Evolutionary conservation across 2,888 invertebrate genomes (phyloP).

Genomic region (Tetragnatha montana): DNA sequence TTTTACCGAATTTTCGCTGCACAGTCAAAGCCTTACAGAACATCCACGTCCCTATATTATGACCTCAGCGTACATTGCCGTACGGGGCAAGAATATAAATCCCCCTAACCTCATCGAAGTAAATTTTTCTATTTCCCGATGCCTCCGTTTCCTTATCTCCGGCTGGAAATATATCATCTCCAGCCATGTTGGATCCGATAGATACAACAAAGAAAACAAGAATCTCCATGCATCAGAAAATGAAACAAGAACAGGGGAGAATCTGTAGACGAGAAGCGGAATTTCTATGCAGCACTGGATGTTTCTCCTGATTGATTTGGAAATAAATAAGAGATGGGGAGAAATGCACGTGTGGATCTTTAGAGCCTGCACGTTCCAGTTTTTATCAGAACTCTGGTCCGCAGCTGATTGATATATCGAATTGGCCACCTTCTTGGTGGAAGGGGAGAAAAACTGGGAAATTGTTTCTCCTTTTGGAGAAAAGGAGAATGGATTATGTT

Average conservation of each 20-base stretch:
- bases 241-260: constrained; percentile 5
- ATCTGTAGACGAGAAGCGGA: constrained; percentile 6
- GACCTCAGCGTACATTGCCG: background rate
- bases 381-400: constrained; percentile 21
- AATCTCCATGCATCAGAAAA: constrained; percentile 9
- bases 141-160: background rate
- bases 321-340: constrained; percentile 23
- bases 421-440: constrained; percentile 15
- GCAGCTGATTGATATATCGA: constrained; percentile 39
- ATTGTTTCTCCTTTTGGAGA: constrained; percentile 1
- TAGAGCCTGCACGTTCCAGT: constrained; percentile 40
- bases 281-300: constrained; percentile 40
- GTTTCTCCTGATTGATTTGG: constrained; percentile 37
- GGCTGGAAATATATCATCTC: background rate
- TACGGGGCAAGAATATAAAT: background rate
- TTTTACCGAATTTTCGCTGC: no score
- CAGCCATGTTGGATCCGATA: background rate
- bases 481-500: constrained; percentile 13
- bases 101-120: background rate
- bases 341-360: constrained; percentile 13
- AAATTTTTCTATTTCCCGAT: background rate
- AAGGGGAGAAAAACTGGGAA: constrained; percentile 18
- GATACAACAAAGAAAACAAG: background rate
- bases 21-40: background rate
- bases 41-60: background rate